A percentile compares a stretch with the other conserved stretches of the same genome.
Evolutionary conservation across 2,113 vertebrate species (phyloP).

Genomic region (Balaeniceps rex): DNA sequence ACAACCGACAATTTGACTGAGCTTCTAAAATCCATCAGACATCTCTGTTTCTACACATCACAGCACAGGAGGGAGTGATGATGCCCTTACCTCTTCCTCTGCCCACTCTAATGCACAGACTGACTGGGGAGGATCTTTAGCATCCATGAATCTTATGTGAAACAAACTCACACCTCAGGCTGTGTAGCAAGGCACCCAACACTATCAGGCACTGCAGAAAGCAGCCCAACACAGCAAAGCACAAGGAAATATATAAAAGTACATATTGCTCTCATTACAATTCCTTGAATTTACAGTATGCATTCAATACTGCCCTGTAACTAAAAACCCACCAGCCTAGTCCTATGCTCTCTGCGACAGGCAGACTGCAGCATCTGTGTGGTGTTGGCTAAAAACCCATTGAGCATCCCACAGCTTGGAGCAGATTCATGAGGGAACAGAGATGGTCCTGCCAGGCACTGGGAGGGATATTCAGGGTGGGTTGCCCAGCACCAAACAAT

Average conservation of each 20-base stretch:
- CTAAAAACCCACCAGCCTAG: background rate
- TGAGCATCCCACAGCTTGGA: background rate
- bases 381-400: background rate
- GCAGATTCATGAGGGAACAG: background rate
- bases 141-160: background rate
- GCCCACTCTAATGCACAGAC: background rate
- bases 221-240: background rate
- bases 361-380: background rate
- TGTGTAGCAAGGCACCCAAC: background rate
- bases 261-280: background rate
- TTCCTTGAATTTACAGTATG: background rate
- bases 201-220: background rate
- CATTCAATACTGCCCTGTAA: background rate
- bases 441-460: background rate
- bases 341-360: accelerated
- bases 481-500: background rate
- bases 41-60: background rate
- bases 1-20: background rate
- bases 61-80: accelerated
- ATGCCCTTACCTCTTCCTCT: background rate
- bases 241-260: background rate
- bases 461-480: background rate
- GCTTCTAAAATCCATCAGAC: background rate
- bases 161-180: background rate
- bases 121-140: background rate